A percentile compares a stretch with the other conserved stretches of the same genome.
Evolutionary conservation across 2,113 vertebrate genomes (phyloP).

Genomic region (Entelurus aequoreus): DNA sequence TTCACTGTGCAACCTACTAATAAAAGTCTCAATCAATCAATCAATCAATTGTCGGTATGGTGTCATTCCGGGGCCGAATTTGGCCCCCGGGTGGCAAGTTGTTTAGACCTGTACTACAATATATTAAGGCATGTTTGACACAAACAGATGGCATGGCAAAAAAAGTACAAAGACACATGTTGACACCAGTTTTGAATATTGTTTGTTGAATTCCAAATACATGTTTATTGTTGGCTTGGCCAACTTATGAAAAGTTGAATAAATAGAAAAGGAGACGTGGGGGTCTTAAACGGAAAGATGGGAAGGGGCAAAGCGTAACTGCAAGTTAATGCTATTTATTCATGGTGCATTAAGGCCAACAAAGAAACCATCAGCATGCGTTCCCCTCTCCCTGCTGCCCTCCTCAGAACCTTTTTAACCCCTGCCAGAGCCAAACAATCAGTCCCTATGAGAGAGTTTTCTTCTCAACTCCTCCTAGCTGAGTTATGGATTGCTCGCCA

Average conservation of each 20-base stretch:
- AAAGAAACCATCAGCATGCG: conserved; percentile 58
- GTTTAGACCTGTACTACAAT: conserved; percentile 10
- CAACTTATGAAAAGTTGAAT: conserved; percentile 31
- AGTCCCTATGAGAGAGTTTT: conserved; percentile 28
- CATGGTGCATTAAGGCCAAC: conserved; percentile 46
- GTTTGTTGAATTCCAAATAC: conserved; percentile 28
- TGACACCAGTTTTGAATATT: conserved; percentile 34
- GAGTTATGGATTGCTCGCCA: conserved; percentile 24
- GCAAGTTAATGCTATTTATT: conserved; percentile 55
- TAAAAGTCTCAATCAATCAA: too few species aligned
- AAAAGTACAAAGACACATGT: background rate
- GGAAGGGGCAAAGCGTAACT: conserved; percentile 21
- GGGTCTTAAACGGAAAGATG: conserved; percentile 16
- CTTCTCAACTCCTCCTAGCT: conserved; percentile 27
- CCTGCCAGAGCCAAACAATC: conserved; percentile 31
- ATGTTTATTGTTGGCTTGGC: conserved; percentile 12
- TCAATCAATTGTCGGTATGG: too few species aligned
- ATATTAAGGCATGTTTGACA: conserved; percentile 57
- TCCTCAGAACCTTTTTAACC: conserved; percentile 38
- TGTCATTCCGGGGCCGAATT: too few species aligned
- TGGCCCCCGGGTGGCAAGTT: too few species aligned
- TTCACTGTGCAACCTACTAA: too few species aligned
- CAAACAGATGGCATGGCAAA: conserved; percentile 49
- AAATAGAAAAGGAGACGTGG: conserved; percentile 18
- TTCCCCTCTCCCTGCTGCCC: conserved; percentile 32